Percentiles rank a stretch among this genome's conserved stretches.
Conservation (phyloP, 2,113 vertebrate genomes). For the Cynopterus brachyotis region DNA sequence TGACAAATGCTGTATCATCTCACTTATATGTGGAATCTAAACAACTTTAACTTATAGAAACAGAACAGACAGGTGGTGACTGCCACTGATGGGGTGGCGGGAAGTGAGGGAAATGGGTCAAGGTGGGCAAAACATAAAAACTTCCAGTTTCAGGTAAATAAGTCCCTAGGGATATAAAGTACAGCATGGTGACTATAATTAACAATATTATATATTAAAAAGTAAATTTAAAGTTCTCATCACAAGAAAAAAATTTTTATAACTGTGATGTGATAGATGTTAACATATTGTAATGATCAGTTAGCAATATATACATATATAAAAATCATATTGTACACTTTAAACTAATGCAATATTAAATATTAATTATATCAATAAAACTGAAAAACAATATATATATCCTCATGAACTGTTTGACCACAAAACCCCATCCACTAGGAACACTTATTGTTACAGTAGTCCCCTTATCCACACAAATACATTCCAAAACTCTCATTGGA, state of each 20-base stretch:
- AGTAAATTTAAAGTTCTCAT: not conserved
- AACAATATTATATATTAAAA: not conserved
- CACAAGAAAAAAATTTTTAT: not conserved
- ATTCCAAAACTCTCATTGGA: not conserved
- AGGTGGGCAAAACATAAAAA: not conserved
- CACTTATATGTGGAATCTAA: not conserved
- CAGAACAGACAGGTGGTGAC: not conserved
- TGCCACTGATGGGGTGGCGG: not conserved
- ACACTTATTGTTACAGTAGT: not conserved
- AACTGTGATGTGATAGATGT: not conserved
- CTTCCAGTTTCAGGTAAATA: not conserved
- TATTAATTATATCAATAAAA: not conserved
- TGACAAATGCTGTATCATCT: not conserved
- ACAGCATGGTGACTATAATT: not conserved
- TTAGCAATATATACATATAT: not conserved
- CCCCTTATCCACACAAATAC: not conserved
- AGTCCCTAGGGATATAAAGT: not conserved
- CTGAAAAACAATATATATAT: not conserved
- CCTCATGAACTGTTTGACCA: not conserved
- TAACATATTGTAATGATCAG: not conserved
- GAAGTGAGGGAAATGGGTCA: not conserved
- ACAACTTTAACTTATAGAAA: not conserved
- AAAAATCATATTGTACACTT: not conserved
- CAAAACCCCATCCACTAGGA: not conserved
- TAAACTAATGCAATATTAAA: not conserved